Conservation (phyloP, 2,888 invertebrate species). For the Diabrotica balteata region DNA sequence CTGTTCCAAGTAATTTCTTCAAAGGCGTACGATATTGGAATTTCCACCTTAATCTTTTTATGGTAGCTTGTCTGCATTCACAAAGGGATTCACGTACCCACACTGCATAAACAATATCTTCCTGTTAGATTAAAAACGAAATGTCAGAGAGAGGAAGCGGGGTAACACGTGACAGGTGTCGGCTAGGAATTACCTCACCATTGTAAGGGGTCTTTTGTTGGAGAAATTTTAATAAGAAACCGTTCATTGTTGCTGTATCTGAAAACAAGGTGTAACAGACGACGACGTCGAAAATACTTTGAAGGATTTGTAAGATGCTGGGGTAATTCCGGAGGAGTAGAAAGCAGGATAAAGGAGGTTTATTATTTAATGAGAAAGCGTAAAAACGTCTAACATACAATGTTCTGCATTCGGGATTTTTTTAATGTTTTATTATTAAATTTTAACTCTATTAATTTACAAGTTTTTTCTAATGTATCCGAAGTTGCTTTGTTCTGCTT, state of each 20-base stretch:
- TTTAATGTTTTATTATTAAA: no score
- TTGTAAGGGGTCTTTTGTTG: constrained; percentile 44
- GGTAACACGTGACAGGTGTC: constrained; percentile 55
- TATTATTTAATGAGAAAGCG: no score
- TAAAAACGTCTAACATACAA: no score
- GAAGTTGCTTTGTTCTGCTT: no score
- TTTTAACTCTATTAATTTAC: no score
- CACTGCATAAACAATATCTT: constrained; percentile 52
- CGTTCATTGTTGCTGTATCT: constrained; percentile 34
- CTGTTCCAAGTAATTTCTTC: constrained; percentile 18
- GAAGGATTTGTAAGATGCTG: background rate
- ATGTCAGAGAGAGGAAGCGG: constrained; percentile 53
- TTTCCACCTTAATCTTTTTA: constrained; percentile 22
- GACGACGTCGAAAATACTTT: background rate
- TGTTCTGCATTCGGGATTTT: no score
- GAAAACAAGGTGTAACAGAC: constrained; percentile 30
- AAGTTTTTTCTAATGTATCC: no score
- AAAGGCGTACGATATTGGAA: constrained; percentile 15
- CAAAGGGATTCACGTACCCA: constrained; percentile 26
- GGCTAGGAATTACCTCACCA: constrained; percentile 43
- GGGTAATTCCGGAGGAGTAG: background rate
- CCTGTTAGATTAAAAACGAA: constrained; percentile 57
- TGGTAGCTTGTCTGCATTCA: constrained; percentile 17
- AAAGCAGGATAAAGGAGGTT: no score
- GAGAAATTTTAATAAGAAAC: constrained; percentile 43